Percentiles rank a stretch among this genome's conserved stretches.
These are phyloP conservation scores for Catalaphyllia jardinei DNA, from an alignment of 64 coral and sea anemone species.

Conservation along the genomic window DNA sequence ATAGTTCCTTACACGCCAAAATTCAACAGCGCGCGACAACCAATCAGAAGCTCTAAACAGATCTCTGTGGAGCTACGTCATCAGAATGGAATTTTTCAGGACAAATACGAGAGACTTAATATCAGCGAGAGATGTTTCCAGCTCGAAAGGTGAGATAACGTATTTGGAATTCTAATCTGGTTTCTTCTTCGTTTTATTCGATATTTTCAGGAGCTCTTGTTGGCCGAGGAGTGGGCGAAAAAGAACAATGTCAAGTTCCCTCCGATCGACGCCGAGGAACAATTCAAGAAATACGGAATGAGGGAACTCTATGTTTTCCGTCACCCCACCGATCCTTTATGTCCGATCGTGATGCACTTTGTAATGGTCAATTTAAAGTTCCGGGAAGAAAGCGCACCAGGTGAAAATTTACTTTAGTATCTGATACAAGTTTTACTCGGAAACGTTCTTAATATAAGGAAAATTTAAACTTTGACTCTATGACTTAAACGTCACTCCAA, in stretches of 20 bases:
- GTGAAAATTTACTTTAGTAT: not conserved
- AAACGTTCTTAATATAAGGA: not conserved
- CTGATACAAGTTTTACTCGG: no score
- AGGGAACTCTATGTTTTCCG: conserved; percentile 40
- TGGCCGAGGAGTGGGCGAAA: conserved; percentile 43
- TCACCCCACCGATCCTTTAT: not conserved
- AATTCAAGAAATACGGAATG: conserved; percentile 16
- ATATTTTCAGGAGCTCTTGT: conserved; percentile 8
- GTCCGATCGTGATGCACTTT: conserved; percentile 39
- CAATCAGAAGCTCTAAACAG: no score
- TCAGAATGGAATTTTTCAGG: no score
- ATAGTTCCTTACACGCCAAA: no score
- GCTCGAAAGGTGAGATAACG: no score
- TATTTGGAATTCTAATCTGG: no score
- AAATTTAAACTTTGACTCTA: no score
- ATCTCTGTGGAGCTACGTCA: no score
- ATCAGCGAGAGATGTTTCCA: no score
- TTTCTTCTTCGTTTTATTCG: not conserved
- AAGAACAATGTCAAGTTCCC: conserved; percentile 17
- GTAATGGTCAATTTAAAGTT: conserved; percentile 8
- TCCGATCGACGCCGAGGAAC: conserved; percentile 14
- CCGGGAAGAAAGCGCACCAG: conserved; percentile 4
- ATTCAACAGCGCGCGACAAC: no score
- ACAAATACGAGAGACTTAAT: no score
- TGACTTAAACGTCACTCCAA: no score